Conservation (phyloP, 2,797 vertebrate species). For the Melanotaenia parkinsoni region DNA sequence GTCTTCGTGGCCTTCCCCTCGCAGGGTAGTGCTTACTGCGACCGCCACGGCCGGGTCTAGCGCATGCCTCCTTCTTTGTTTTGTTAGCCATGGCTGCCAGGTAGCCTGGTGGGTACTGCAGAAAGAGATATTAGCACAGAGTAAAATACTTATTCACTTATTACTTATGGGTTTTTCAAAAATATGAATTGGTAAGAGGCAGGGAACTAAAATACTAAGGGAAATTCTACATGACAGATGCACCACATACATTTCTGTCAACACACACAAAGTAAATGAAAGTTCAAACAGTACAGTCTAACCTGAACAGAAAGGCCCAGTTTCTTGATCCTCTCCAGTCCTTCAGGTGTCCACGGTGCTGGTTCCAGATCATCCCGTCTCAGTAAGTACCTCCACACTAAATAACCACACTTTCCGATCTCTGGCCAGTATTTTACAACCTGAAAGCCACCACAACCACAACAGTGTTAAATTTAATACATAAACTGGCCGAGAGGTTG, state of each 20-base stretch:
- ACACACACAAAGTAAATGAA: neutral
- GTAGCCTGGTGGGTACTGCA: conserved; percentile 97
- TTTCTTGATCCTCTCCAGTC: conserved; percentile 92
- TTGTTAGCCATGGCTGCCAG: conserved; percentile 96
- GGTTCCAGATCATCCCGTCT: conserved; percentile 95
- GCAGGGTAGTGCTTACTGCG: conserved; percentile 86
- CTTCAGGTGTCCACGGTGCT: conserved; percentile 97
- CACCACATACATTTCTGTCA: neutral
- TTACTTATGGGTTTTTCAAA: neutral
- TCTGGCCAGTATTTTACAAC: conserved; percentile 99
- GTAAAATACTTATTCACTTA: neutral
- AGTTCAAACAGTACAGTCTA: conserved; percentile 31
- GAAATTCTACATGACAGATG: neutral
- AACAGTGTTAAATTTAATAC: neutral
- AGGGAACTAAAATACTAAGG: neutral
- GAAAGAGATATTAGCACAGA: neutral
- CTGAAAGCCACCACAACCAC: conserved; percentile 67
- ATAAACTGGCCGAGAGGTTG: neutral
- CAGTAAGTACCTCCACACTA: conserved; percentile 98
- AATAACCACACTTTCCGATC: conserved; percentile 97
- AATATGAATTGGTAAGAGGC: neutral
- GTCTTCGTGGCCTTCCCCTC: conserved; percentile 78
- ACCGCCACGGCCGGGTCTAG: conserved; percentile 68
- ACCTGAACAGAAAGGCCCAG: conserved; percentile 95
- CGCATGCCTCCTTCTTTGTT: conserved; percentile 88